Evolutionary conservation across 1,140 invertebrate genomes (phyloP), one percentile per base, ranked within the genome.

Genomic region (Mya arenaria): DNA sequence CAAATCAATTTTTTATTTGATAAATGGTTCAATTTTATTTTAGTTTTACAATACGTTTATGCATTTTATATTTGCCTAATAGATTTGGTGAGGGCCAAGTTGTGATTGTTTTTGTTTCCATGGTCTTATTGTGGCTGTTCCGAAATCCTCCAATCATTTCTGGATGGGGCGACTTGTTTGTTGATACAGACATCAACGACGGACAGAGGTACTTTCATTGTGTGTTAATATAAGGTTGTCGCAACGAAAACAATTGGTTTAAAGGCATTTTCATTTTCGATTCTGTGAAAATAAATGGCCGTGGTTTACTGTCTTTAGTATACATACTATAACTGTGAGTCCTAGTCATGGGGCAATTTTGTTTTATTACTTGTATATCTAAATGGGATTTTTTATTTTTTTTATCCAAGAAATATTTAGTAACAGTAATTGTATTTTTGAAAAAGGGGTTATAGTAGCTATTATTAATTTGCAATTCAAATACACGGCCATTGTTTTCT

Each of bases 11-110:
- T n/a, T n/a, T n/a, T n/a, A n/a, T n/a, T n/a, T n/a, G n/a, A n/a
- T n/a, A n/a, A n/a, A n/a, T n/a, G n/a, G n/a, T n/a, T n/a, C n/a
- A n/a, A n/a, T n/a, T n/a, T n/a, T n/a, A n/a, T n/a, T n/a, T n/a
- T n/a, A n/a, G n/a, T n/a, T n/a, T n/a, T n/a, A n/a, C n/a, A n/a
- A n/a, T n/a, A n/a, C n/a, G n/a, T n/a, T n/a, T n/a, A n/a, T n/a
- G n/a, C n/a, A n/a, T n/a, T 39, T 69, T 69, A 13, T 32, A 23
- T 58, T 72, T n/a, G n/a, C n/a, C n/a, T n/a, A n/a, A 25, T 23
- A 72, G 69, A 25, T 4, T 72, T 6, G 69, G 48, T 25, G 72
- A 75, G 34, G 10, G 60, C 34, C 72, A 75, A 44, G 72, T 75
- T 62, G 32, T 75, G 58, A 30, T 75, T 30, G 39, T 75, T 0